Evolutionary conservation across 1,140 invertebrate genomes (phyloP).

Genomic region (Drosophila sulfurigaster): DNA sequence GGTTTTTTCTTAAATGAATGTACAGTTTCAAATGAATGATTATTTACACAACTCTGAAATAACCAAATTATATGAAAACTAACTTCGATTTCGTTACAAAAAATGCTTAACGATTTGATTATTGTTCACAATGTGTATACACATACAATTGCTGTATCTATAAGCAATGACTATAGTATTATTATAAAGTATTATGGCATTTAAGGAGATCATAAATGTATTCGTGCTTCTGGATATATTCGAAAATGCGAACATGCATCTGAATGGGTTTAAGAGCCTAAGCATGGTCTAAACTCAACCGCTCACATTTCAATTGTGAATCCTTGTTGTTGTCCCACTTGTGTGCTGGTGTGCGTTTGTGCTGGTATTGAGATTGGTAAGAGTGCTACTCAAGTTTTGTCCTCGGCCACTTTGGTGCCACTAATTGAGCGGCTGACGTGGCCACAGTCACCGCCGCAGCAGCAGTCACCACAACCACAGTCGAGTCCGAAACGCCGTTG

Average conservation of each 20-base stretch:
- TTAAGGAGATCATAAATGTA: constrained; percentile 24
- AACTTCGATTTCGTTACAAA: background rate
- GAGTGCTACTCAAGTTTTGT: constrained; percentile 65
- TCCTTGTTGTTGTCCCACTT: background rate
- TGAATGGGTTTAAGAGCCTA: constrained; percentile 24
- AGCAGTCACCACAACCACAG: constrained; percentile 17
- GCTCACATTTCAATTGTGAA: constrained; percentile 17
- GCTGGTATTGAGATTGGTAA: background rate
- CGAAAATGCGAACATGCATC: constrained; percentile 1
- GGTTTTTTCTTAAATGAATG: constrained; percentile 24
- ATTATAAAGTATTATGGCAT: constrained; percentile 13
- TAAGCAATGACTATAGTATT: constrained; percentile 14
- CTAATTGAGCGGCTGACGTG: constrained; percentile 71
- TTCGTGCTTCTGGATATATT: constrained; percentile 2
- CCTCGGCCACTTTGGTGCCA: constrained; percentile 75
- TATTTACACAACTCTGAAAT: constrained; percentile 41
- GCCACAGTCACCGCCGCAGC: constrained; percentile 28
- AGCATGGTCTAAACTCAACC: constrained; percentile 28
- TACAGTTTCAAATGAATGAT: constrained; percentile 3
- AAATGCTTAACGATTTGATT: background rate
- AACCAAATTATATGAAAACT: background rate
- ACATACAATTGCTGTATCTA: constrained; percentile 49
- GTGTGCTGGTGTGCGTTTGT: constrained; percentile 12
- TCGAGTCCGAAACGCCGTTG: constrained; percentile 28
- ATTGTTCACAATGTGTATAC: constrained; percentile 28